Base-by-base conservation (phyloP, 2,113 vertebrate species). In the Cyprinodon tularosa region DNA sequence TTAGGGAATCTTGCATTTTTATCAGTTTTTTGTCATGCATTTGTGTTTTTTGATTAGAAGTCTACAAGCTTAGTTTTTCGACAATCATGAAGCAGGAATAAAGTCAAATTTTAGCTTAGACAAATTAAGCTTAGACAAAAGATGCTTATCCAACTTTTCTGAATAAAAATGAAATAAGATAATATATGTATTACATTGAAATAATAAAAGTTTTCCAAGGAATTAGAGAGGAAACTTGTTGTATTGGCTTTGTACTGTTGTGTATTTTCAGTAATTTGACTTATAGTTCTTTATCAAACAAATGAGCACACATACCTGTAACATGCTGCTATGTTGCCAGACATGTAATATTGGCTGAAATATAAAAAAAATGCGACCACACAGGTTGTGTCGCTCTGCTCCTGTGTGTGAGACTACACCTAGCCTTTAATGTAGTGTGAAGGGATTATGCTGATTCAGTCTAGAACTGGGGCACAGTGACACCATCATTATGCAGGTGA, bases 391-490 rank as follows among this genome's bases (percentile, higher is more conserved):
- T 88, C 83, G 81, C 69, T 67, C 44, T 78, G 59, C 79, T 36
- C 61, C 12, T 80, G 66, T 70, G 44, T 66, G 65, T 86, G 62
- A 66, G 73, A 87, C 80, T 82, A 69, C 77, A 75, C 79, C 67
- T 65, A 82, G 77, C 84, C 88, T 91, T 86, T 91, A 92, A 92
- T 88, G 89, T 86, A 88, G 89, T 91, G 88, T 92, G 90, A 90
- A 89, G 85, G 91, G 90, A 92, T 93, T 92, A 92, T 88, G 89
- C 86, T 92, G 90, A 92, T 93, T 92, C 89, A 88, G 89, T 92
- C 90, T 88, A 90, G 90, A 92, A 91, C 92, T 89, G 77, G 84
- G 89, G 78, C 85, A 90, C 40, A 10, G 71, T 87, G 85, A 88
- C 85, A 90, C 84, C 85, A 83, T 89, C 89, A 89, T 91, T 90